A percentile compares a stretch with the other conserved stretches of the same genome.
Conservation (phyloP, 2,113 vertebrate genomes). For the Apteryx owenii region DNA sequence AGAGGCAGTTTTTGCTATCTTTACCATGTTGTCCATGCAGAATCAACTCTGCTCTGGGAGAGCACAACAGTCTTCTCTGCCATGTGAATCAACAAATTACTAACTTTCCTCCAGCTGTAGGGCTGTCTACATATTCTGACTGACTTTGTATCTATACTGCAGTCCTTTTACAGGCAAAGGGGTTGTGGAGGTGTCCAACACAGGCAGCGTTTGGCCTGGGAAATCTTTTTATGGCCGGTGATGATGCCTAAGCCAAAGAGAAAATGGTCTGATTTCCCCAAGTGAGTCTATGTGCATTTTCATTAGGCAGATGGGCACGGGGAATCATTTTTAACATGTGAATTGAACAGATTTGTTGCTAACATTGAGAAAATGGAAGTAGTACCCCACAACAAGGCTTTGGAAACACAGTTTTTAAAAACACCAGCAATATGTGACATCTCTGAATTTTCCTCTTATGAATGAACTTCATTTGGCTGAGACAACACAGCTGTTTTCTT, state of each 20-base stretch:
- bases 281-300: not conserved
- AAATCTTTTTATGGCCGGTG: not conserved
- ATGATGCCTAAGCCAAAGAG: not conserved
- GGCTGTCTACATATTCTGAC: not conserved
- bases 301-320: not conserved
- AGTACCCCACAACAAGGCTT: not conserved
- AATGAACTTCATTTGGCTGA: not conserved
- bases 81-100: not conserved
- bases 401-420: not conserved
- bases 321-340: not conserved
- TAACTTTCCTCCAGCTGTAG: not conserved
- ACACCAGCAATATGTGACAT: not conserved
- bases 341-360: conserved; percentile 21
- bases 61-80: not conserved
- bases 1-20: not conserved
- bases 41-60: not conserved
- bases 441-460: not conserved
- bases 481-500: not conserved
- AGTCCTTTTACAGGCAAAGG: not conserved
- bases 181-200: not conserved
- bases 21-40: not conserved
- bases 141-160: not conserved
- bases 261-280: not conserved
- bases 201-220: not conserved
- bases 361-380: conserved; percentile 16